Base-by-base conservation (phyloP, 2,797 vertebrate species). In the Gymnopithys bicolor region DNA sequence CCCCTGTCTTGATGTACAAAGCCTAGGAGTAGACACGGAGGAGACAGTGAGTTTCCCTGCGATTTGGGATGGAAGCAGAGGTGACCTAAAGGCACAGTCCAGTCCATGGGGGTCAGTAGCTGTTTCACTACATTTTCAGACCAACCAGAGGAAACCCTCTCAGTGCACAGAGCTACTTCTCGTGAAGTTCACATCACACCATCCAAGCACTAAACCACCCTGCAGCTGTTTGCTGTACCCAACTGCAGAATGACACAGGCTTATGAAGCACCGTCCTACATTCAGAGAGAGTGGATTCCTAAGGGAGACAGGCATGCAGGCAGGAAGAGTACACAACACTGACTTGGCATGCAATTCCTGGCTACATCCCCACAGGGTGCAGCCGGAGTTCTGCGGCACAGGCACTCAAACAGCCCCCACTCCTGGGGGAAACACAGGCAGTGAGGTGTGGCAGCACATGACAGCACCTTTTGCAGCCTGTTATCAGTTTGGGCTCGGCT, bases 311-410 rank as follows among this genome's bases (percentile, higher is more conserved):
- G 55, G 71, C 87, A 59, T 2, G 4, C 45, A 9, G 64, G 69
- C 41, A 19, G 73, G 28, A 45, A 25, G 28, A n/a, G 43, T 0
- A 14, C 66, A 39, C 2, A 0, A 28, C 0, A 2, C 76, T 35
- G 77, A 35, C 48, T 39, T 10, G 59, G 45, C 41, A 45, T 2
- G 0, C 30, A 33, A 32, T 3, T 33, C 22, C 48, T 37, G 69
- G 25, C 83, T 27, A 63, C 68, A 19, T 11, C 76, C 19, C 53
- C 0, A 0, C 8, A 6, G 43, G 46, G 51, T 4, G 7, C 49
- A 62, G 77, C 15, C 0, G 0, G 48, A 53, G 73, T 59, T 45
- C 35, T 43, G 64, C 7, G 0, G 37, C 51, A 66, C 19, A 9
- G 19, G 16, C 51, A 12, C 41, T 41, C 37, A 7, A 2, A 1